Evolutionary conservation across 2,113 vertebrate species (phyloP).

Genomic region (Clarias batrachus): DNA sequence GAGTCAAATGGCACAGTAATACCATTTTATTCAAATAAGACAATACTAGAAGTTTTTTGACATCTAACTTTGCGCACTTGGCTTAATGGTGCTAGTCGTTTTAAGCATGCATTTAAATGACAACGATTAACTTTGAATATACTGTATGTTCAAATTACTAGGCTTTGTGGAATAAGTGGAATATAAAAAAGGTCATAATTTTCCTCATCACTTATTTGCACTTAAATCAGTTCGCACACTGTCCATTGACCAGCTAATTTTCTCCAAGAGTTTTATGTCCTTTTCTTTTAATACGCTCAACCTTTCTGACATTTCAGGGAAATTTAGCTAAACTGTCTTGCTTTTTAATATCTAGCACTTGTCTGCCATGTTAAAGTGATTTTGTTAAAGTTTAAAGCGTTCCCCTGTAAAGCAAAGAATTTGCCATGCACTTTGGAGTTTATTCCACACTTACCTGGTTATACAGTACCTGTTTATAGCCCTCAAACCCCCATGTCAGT

Average conservation of each 20-base stretch:
- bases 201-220: neutral
- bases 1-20: neutral
- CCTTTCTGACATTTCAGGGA: neutral
- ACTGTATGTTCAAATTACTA: neutral
- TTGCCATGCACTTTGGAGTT: neutral
- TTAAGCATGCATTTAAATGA: neutral
- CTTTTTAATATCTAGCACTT: neutral
- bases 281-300: neutral
- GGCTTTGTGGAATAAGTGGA: neutral
- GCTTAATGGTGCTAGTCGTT: neutral
- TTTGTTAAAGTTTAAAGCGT: neutral
- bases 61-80: neutral
- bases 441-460: neutral
- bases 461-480: neutral
- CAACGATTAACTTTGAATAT: neutral
- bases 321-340: neutral
- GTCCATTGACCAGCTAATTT: neutral
- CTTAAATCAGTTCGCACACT: neutral
- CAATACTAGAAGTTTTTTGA: neutral
- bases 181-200: neutral
- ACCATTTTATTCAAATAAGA: neutral
- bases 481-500: constrained; percentile 38
- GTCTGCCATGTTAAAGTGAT: neutral
- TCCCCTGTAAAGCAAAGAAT: neutral
- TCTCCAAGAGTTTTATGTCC: neutral